Conservation (phyloP, 2,888 invertebrate genomes). For the Tridacna gigas region DNA sequence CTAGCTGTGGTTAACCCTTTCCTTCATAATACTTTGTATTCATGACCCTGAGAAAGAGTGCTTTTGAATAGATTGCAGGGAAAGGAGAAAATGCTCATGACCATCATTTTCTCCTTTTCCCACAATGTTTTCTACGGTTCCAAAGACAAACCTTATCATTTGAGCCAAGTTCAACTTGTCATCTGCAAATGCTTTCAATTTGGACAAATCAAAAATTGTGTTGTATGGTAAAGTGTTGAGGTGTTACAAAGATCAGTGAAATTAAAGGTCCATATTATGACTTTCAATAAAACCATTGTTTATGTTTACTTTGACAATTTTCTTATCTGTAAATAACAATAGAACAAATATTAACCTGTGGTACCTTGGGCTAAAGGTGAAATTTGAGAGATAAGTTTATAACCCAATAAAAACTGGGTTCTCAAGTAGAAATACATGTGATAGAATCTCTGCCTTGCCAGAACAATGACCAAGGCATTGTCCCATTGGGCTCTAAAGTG, state of each 20-base stretch:
- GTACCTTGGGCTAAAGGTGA: not conserved
- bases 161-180: too few relatives aligned
- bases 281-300: conserved; percentile 28
- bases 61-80: too few relatives aligned
- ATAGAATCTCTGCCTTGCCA: too few relatives aligned
- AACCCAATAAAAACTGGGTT: not conserved
- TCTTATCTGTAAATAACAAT: conserved; percentile 27
- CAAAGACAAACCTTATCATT: too few relatives aligned
- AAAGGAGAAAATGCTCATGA: too few relatives aligned
- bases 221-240: not conserved
- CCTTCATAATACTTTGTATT: too few relatives aligned
- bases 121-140: too few relatives aligned
- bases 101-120: too few relatives aligned
- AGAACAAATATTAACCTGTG: not conserved
- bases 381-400: not conserved
- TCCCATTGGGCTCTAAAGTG: too few relatives aligned
- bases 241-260: not conserved
- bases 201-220: not conserved
- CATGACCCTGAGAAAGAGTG: too few relatives aligned
- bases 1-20: too few relatives aligned
- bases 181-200: not conserved
- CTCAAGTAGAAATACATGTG: not conserved
- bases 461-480: too few relatives aligned
- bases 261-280: not conserved
- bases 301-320: conserved; percentile 23